These are phyloP conservation scores for Caenorhabditis briggsae DNA, from an alignment of 1,140 invertebrate genomes.

Conservation along the genomic window DNA sequence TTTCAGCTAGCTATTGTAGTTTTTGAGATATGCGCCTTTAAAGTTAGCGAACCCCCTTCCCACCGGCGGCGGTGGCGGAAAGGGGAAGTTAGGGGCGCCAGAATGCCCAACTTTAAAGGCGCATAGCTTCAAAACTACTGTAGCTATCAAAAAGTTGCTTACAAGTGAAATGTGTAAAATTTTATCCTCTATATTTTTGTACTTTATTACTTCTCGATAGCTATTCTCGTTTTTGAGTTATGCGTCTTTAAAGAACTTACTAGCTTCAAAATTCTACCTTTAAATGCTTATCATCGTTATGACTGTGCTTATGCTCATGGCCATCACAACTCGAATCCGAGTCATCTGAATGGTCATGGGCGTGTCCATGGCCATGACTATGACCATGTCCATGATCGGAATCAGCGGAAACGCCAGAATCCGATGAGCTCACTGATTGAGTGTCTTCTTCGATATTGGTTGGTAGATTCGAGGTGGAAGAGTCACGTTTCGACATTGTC, in stretches of 20 bases:
- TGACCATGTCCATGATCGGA: constrained; percentile 4
- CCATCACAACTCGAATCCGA: background rate
- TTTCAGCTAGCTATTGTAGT: background rate
- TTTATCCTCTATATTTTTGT: too few relatives aligned
- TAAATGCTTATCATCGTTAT: constrained; percentile 4
- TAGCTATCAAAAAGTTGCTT: too few relatives aligned
- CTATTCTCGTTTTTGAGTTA: too few relatives aligned
- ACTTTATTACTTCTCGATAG: too few relatives aligned
- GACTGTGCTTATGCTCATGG: background rate
- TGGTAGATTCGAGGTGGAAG: background rate
- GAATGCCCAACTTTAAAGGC: too few relatives aligned
- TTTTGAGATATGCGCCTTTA: too few relatives aligned
- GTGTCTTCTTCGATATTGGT: constrained; percentile 20
- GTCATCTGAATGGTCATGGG: background rate
- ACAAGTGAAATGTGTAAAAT: too few relatives aligned
- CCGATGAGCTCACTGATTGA: constrained; percentile 28
- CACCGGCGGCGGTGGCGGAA: too few relatives aligned
- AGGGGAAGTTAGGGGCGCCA: too few relatives aligned
- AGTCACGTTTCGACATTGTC: background rate
- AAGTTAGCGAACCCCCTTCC: too few relatives aligned
- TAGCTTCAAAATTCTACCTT: background rate
- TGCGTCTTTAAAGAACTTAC: too few relatives aligned
- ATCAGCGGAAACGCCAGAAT: constrained; percentile 24
- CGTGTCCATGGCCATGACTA: background rate
- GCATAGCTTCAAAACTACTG: too few relatives aligned